These are phyloP conservation scores for Hemicordylus capensis DNA, from an alignment of 2,113 vertebrate genomes.

Conservation along the genomic window DNA sequence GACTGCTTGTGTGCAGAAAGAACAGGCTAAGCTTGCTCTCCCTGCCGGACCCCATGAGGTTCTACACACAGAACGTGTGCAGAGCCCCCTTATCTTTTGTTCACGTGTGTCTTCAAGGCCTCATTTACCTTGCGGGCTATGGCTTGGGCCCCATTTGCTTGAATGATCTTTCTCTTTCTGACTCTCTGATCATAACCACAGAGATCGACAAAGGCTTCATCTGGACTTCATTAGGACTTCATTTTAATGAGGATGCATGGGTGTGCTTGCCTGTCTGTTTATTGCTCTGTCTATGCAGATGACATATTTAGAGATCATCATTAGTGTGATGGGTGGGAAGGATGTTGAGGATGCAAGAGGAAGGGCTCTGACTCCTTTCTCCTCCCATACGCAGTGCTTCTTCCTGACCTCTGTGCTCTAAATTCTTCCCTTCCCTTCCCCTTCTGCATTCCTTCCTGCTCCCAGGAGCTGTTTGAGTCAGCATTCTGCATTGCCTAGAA, in stretches of 20 bases:
- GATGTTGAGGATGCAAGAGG: too few species aligned
- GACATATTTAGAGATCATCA: not conserved
- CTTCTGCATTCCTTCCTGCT: not conserved
- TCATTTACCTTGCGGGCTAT: not conserved
- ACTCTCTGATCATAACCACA: not conserved
- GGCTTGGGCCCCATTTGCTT: not conserved
- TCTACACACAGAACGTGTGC: too few species aligned
- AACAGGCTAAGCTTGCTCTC: too few species aligned
- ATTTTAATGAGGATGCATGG: not conserved
- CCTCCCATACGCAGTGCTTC: not conserved
- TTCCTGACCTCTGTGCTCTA: not conserved
- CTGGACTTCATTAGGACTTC: not conserved
- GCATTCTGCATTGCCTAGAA: not conserved
- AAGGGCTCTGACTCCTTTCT: not conserved
- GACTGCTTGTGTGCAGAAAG: too few species aligned
- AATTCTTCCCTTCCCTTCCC: not conserved
- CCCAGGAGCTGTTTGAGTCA: not conserved
- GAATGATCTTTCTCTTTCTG: not conserved
- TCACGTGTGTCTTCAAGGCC: not conserved
- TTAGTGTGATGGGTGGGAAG: not conserved
- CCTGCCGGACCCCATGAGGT: too few species aligned
- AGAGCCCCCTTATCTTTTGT: not conserved
- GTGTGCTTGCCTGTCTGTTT: too few species aligned
- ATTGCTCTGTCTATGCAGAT: too few species aligned
- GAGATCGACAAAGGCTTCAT: not conserved